phyloP scores from a whole-genome alignment of 2,113 vertebrate species.

The Gorilla gorilla region DNA sequence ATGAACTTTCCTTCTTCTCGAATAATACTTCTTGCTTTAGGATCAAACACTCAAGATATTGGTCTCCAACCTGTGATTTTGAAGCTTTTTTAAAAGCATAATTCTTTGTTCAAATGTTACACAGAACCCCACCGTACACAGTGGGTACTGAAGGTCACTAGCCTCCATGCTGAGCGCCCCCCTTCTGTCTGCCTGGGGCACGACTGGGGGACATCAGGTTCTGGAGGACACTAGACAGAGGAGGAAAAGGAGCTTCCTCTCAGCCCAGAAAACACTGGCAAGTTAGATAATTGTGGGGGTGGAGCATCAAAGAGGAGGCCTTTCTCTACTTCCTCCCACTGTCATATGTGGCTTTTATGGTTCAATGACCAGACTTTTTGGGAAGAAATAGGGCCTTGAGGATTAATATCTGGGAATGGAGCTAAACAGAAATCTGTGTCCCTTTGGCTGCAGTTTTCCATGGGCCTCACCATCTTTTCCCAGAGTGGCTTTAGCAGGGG shows the following conservation, averaged over 20 bases:
- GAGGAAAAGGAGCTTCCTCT: background rate
- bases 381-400: background rate
- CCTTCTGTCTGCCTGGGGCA: background rate
- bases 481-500: background rate
- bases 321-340: background rate
- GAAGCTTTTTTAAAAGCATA: background rate
- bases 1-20: background rate
- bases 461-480: background rate
- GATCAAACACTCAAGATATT: background rate
- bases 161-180: rapidly evolving
- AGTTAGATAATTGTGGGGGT: background rate
- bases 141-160: background rate
- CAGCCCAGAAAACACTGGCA: background rate
- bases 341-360: background rate
- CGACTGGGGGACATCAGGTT: background rate
- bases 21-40: background rate
- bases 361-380: background rate
- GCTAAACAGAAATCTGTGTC: background rate
- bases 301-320: background rate
- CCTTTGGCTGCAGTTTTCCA: background rate
- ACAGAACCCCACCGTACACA: background rate
- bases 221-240: background rate
- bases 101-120: background rate
- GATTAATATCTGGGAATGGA: background rate
- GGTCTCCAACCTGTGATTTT: background rate